phyloP scores from a whole-genome alignment of 2,888 invertebrate genomes.

The Augochlorella aurata region DNA sequence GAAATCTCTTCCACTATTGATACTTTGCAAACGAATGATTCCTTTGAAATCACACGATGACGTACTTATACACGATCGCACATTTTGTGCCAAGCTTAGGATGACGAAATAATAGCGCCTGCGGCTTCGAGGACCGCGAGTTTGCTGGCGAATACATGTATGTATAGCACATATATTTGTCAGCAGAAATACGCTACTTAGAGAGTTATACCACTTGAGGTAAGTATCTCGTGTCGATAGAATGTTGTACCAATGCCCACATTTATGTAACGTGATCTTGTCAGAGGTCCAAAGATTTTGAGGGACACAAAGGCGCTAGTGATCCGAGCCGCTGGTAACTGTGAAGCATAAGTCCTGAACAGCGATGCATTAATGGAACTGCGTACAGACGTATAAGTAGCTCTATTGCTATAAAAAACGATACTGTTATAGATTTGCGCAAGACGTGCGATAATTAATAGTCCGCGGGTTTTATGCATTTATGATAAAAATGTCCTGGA shows the following conservation, averaged over 20 bases:
- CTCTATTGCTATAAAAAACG: too few species aligned
- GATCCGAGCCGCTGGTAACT: background rate
- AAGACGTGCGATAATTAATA: too few species aligned
- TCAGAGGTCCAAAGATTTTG: conserved; percentile 41
- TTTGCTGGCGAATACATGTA: conserved; percentile 27
- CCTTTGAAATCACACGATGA: conserved; percentile 3
- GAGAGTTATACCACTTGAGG: conserved; percentile 59
- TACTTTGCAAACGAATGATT: background rate
- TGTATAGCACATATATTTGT: background rate
- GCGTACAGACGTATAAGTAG: too few species aligned
- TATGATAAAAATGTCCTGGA: too few species aligned
- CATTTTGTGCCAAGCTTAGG: conserved; percentile 29
- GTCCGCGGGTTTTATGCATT: too few species aligned
- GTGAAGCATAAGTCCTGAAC: background rate
- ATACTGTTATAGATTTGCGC: too few species aligned
- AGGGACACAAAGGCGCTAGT: conserved; percentile 1
- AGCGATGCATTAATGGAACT: background rate
- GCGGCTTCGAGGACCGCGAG: background rate
- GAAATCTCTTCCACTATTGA: background rate
- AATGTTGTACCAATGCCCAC: conserved; percentile 28
- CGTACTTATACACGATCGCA: conserved; percentile 3
- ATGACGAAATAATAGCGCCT: conserved; percentile 58
- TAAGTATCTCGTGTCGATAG: conserved; percentile 68
- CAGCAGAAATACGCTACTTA: background rate
- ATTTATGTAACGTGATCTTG: conserved; percentile 54